A percentile compares a stretch with the other conserved stretches of the same genome.
These are phyloP conservation scores for Erebia palarica DNA, from an alignment of 2,888 invertebrate genomes.

Conservation along the genomic window DNA sequence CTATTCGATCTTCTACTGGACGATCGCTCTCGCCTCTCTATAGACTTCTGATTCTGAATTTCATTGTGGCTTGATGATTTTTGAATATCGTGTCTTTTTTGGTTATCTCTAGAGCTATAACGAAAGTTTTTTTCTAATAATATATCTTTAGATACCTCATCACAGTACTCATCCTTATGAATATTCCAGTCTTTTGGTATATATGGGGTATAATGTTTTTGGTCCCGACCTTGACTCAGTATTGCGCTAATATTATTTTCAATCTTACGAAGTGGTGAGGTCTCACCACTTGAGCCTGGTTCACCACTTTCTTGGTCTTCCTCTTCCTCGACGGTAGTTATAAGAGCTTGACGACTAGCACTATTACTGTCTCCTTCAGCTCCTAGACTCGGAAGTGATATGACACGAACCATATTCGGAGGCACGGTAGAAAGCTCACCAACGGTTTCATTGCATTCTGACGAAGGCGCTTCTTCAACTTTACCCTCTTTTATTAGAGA, in stretches of 20 bases:
- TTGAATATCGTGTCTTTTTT: slow-evolving; percentile 82
- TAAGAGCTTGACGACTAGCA: slow-evolving; percentile 84
- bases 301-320: slow-evolving; percentile 86
- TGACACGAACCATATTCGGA: slow-evolving; percentile 85
- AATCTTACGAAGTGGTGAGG: slow-evolving; percentile 87
- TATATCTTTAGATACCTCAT: slow-evolving; percentile 78
- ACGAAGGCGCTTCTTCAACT: slow-evolving; percentile 78
- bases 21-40: slow-evolving; percentile 77
- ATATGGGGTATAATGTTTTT: slow-evolving; percentile 78
- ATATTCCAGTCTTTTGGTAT: slow-evolving; percentile 83
- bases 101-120: slow-evolving; percentile 80
- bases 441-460: slow-evolving; percentile 82
- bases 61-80: slow-evolving; percentile 85
- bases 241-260: slow-evolving; percentile 88
- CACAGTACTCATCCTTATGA: slow-evolving; percentile 82
- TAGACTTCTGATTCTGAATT: slow-evolving; percentile 79
- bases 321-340: slow-evolving; percentile 88
- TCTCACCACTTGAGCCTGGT: slow-evolving; percentile 83
- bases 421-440: slow-evolving; percentile 84
- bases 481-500: slow-evolving; percentile 88
- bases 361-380: slow-evolving; percentile 76
- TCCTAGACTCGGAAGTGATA: slow-evolving; percentile 85
- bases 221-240: slow-evolving; percentile 83
- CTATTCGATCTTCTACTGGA: slow-evolving; percentile 81
- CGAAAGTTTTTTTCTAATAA: slow-evolving; percentile 78